Base-by-base conservation (phyloP, 2,113 vertebrate genomes). In the Aegithalos caudatus region DNA sequence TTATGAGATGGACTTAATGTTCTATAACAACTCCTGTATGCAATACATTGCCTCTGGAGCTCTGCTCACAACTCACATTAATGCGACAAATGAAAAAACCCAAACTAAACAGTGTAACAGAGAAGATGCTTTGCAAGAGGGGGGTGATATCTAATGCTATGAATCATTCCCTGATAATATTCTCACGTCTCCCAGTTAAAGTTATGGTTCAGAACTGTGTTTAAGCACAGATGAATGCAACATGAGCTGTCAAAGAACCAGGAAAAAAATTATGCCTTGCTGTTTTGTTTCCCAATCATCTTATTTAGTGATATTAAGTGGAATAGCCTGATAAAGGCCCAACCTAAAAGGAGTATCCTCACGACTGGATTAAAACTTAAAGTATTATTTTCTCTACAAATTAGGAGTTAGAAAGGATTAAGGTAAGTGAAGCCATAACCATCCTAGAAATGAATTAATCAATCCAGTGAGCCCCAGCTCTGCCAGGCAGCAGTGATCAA, bases 1-100 rank as follows among this genome's bases (percentile, higher is more conserved):
- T 96, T 96, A 94, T 91, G 97, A 94, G 95, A 88, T 74, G 83
- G 95, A 91, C 81, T 91, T 97, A 97, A 97, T 97, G 94, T 91
- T 92, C 94, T 97, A 92, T 95, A 95, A 86, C 95, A 95, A 73
- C 74, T 91, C 93, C 85, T 97, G 81, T 35, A 86, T 48, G 69
- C 79, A 80, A 95, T 88, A 24, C 78, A 88, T 95, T 81, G 95
- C 93, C 91, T 47, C 90, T 93, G 79, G 88, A 96, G 74, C 82
- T 80, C 91, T 74, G 76, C 90, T 94, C 94, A 92, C 93, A 94
- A 94, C 92, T 97, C 95, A 93, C 88, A 80, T 80, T 95, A 95
- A 97, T 90, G 40, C 5, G 27, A 78, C 81, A 92, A 90, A 91
- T 48, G 35, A 77, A 42, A 64, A 92, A 87, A 28, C 5, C 27